Evolutionary conservation across 1,140 invertebrate genomes (phyloP).

Genomic region (Papilio polyxenes): DNA sequence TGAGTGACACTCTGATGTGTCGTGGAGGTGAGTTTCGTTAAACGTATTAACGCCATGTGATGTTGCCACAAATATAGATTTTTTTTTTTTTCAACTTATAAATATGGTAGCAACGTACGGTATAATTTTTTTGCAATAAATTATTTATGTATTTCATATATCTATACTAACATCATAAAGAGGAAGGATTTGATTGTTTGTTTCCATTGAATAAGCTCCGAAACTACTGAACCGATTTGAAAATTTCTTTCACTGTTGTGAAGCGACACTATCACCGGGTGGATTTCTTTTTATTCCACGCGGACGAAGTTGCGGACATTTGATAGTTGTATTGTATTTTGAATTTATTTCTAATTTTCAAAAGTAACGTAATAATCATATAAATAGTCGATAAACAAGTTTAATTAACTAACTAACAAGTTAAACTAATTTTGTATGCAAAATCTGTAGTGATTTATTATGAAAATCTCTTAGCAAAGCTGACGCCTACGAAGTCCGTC

Average conservation of each 20-base stretch:
- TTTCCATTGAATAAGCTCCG: no score
- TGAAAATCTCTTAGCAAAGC: slow-evolving; percentile 16
- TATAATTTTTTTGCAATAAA: neutral
- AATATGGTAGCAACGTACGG: neutral
- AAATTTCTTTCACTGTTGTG: no score
- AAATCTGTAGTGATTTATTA: neutral
- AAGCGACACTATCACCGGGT: no score
- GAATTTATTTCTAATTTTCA: no score
- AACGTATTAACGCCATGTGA: slow-evolving; percentile 22
- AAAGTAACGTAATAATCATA: no score
- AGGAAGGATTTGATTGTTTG: no score
- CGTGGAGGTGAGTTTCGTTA: slow-evolving; percentile 36
- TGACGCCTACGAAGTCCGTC: slow-evolving; percentile 56
- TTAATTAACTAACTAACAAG: no score
- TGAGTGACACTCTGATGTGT: slow-evolving; percentile 40
- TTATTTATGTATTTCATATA: neutral
- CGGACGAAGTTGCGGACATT: no score
- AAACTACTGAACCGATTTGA: no score
- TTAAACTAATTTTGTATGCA: neutral
- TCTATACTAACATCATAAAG: neutral
- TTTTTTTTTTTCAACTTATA: slow-evolving; percentile 6
- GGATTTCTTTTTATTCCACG: no score
- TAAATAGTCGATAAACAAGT: no score
- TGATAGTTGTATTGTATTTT: no score
- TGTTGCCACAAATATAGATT: slow-evolving; percentile 15